Evolutionary conservation across 2,113 vertebrate species (phyloP), one percentile per base, ranked within the genome.

Genomic region (Pipa parva): DNA sequence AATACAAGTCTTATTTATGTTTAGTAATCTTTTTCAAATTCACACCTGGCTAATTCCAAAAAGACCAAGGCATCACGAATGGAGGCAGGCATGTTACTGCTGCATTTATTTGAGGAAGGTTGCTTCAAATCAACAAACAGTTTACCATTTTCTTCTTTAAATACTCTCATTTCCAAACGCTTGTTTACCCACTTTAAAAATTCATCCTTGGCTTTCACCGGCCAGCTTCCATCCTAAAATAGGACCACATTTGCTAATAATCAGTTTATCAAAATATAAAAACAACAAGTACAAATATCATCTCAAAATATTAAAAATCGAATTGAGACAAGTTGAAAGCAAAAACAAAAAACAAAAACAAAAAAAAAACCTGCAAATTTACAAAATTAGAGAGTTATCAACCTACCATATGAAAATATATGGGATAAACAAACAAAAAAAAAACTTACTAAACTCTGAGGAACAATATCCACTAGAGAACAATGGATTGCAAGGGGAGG

Each of bases 91-190:
- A 88, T 74, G 18, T 84, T 78, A 73, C 39, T 87, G 49, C 65
- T 80, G 18, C 79, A 77, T 79, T 86, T 86, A 74, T 84, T 86
- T 75, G 81, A 73, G 3, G 88, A 78, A 55, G 82, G 79, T 74
- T 94, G 97, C 70, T 78, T 88, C 33, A 99, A 86, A 81, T 99
- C 95, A 74, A 99, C 95, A 80, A 95, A 78, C 61, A 97, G 81
- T 7, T 83, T 71, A 28, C 84, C 88, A 75, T 82, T 62, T 37
- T 97, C 92, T 77, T 91, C 80, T 75, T 87, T 79, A 68, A 92
- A 80, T 59, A 84, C 36, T 36, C 78, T 77, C 94, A 98, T 93
- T 75, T 86, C 79, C 71, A 95, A 86, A 18, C 83, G 75, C 63
- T 88, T 86, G 59, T 90, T 87, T 18, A 95, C 84, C 77, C 94